Evolutionary conservation across 2,888 invertebrate genomes (phyloP), one percentile per base, ranked within the genome.

Genomic region (Drosophila niveifrons): DNA sequence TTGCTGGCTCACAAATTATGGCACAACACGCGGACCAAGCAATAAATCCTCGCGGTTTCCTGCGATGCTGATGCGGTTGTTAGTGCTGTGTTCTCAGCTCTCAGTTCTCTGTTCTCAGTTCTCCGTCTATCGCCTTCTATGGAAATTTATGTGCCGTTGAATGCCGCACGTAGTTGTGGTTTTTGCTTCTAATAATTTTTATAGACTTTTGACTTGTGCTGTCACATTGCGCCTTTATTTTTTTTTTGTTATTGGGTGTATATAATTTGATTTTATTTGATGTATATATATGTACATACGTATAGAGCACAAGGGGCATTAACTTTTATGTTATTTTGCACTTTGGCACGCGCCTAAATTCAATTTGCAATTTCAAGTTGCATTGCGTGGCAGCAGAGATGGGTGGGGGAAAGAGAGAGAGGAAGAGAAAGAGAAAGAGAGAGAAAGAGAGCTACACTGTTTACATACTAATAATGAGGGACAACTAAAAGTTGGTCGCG

Each of bases 261-360:
- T 48, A 34, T 34, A 50, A 31, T 39, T n/a, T 39, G 15, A 41
- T 41, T 41, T 23, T 46, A 55, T 39, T 18, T 44, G 2, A 39
- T 39, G 7, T 39, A 57, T 17, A 64, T 31, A n/a, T 43, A 52
- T 52, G 17, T 47, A 28, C 11, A 23, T 34, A 57, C 23, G 13
- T 56, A 34, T 13, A 23, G 2, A 9, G 11, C 6, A 34, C 8
- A 4, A 28, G 17, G 8, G 51, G 10, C 23, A 58, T 55, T 70
- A 11, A 64, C 44, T 71, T 71, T 70, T 44, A 64, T 59, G 23
- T 62, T 46, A 79, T 72, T 43, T 69, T 43, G 75, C 76, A 70
- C 82, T 81, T 79, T 56, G 71, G 66, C 82, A 82, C 81, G 85
- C 80, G 66, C 73, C 75, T 39, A 63, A 83, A 71, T 64, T 75